Evolutionary conservation across 2,113 vertebrate genomes (phyloP).

Genomic region (Hylia prasina): DNA sequence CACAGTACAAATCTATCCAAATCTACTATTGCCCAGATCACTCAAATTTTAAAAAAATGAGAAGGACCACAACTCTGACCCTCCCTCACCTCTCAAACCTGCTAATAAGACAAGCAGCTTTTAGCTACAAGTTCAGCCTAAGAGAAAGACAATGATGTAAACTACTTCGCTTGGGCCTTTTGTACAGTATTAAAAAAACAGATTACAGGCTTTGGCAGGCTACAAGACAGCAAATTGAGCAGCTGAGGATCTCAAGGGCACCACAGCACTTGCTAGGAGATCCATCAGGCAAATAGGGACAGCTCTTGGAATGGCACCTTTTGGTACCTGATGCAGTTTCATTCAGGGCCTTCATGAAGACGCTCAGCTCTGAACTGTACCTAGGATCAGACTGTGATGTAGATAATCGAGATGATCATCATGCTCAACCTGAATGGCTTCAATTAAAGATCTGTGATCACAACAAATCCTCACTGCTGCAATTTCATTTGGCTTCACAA

Average conservation of each 20-base stretch:
- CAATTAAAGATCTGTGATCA: not conserved
- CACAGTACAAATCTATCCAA: not conserved
- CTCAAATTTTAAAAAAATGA: not conserved
- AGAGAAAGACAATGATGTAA: not conserved
- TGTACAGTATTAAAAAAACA: not conserved
- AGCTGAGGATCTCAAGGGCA: not conserved
- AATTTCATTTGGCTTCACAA: not conserved
- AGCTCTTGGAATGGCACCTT: not conserved
- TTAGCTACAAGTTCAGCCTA: not conserved
- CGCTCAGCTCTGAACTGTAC: not conserved
- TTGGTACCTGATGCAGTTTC: not conserved
- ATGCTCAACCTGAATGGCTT: not conserved
- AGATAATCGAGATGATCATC: not conserved
- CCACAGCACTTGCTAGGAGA: not conserved
- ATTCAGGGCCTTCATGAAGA: not conserved
- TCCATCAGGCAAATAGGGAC: not conserved
- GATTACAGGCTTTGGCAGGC: not conserved
- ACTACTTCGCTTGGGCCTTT: not conserved
- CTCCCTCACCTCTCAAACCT: not conserved
- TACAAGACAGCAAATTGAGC: not conserved
- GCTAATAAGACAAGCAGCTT: not conserved
- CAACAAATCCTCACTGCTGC: not conserved
- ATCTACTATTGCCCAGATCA: not conserved
- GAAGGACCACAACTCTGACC: not conserved
- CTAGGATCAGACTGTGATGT: not conserved